Base-by-base conservation (phyloP, 1,140 invertebrate genomes). In the Pomacea maculata region DNA sequence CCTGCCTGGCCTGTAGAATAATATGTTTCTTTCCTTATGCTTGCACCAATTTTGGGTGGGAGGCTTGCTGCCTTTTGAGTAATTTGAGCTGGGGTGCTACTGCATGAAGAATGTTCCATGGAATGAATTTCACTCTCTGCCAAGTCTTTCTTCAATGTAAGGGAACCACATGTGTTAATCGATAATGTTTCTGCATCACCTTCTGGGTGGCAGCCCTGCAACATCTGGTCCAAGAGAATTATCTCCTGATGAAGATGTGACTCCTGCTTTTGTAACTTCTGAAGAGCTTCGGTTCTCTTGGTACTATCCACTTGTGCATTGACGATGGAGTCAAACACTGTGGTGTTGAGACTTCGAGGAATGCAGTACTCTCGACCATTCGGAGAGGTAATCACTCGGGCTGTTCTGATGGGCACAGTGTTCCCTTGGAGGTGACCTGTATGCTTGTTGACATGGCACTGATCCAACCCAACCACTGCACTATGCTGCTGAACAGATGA, bases 171-270 rank as follows among this genome's bases (percentile, higher is more conserved):
- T 61, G 11, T 9, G 15, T 17, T 61, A 14, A 17, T 61, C 11
- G 57, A 11, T 61, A 61, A 11, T 11, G 8, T 61, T 61, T 17
- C 57, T 61, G 57, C 8, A 14, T 61, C 57, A 61, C 57, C 67
- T 25, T 70, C 67, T 34, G 67, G 29, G 21, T 55, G 67, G 80
- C 83, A 83, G 75, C 86, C 86, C 81, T 86, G 85, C 29, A 90
- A 77, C 73, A 90, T 88, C 84, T 90, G 88, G 84, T 90, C 89
- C 63, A 90, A 81, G 29, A 90, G 82, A 29, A 85, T 83, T 63
- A 90, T 87, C 75, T 90, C 89, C 74, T 85, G 84, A 55, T 88
- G 87, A 17, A 90, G 68, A 72, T 85, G 83, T 45, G 83, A 81
- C 76, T 90, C 88, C 65, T 86, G 83, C 45, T 85, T 86, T 45